Conservation (phyloP, 2,797 vertebrate species). For the Malurus leucopterus region DNA sequence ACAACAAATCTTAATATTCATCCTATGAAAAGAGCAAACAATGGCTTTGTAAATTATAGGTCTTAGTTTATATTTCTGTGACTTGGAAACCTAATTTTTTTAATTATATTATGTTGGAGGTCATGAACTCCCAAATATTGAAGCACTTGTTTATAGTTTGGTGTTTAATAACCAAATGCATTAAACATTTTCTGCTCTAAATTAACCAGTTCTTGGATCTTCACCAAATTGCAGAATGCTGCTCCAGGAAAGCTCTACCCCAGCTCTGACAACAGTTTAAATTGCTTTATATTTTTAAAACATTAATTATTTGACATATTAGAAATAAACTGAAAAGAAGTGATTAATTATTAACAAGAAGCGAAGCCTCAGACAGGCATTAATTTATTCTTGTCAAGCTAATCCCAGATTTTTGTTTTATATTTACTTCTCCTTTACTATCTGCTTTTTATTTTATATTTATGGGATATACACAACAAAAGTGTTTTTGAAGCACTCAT, state of each 20-base stretch:
- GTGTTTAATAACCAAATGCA: constrained; percentile 19
- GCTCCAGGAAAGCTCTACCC: neutral
- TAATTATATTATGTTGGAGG: neutral
- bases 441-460: constrained; percentile 3
- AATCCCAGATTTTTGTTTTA: neutral
- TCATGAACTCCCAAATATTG: neutral
- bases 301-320: constrained; percentile 7
- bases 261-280: neutral
- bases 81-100: neutral
- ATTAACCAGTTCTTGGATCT: neutral
- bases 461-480: neutral
- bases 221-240: neutral
- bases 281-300: constrained; percentile 13
- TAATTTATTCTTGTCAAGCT: neutral
- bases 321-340: constrained; percentile 1
- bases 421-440: constrained; percentile 1
- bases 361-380: neutral
- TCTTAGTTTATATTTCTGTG: neutral
- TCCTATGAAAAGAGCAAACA: neutral
- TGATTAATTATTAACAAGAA: neutral
- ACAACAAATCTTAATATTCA: neutral
- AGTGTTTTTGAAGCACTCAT: neutral
- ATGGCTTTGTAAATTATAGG: neutral
- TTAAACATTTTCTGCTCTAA: constrained; percentile 12
- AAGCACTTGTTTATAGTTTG: constrained; percentile 27